Percentiles rank a stretch among this genome's conserved stretches.
Evolutionary conservation across 2,888 invertebrate species (phyloP).

Genomic region (Eucera pruinosa): DNA sequence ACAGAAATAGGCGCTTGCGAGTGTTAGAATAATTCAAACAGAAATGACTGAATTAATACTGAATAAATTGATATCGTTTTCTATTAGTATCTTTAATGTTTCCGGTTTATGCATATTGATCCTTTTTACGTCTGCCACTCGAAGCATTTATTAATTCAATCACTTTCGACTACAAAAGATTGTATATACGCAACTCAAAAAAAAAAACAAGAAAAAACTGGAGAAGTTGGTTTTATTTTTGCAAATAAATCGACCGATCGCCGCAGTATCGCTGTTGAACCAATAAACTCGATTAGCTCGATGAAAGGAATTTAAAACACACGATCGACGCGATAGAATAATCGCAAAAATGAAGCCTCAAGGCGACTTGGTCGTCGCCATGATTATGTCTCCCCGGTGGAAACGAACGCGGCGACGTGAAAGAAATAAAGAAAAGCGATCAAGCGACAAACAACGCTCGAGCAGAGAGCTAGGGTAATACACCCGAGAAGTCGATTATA

Average conservation of each 20-base stretch:
- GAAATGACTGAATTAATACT: too few relatives aligned
- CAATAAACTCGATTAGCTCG: conserved; percentile 1
- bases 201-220: too few relatives aligned
- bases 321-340: conserved; percentile 20
- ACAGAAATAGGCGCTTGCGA: too few relatives aligned
- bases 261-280: not conserved
- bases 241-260: not conserved
- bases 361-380: conserved; percentile 13
- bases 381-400: not conserved
- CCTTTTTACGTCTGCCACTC: too few relatives aligned
- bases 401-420: not conserved
- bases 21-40: too few relatives aligned
- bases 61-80: too few relatives aligned
- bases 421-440: conserved; percentile 9
- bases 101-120: too few relatives aligned
- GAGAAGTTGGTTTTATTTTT: not conserved
- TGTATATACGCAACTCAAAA: too few relatives aligned
- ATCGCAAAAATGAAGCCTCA: conserved; percentile 42
- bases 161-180: too few relatives aligned
- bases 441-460: conserved; percentile 44
- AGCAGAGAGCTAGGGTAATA: conserved; percentile 33
- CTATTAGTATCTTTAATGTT: too few relatives aligned
- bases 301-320: not conserved
- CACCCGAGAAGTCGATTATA: conserved; percentile 46
- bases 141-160: too few relatives aligned